A percentile compares a stretch with the other conserved stretches of the same genome.
These are phyloP conservation scores for Lepus townsendii DNA, from an alignment of 2,797 vertebrate genomes.

Conservation along the genomic window DNA sequence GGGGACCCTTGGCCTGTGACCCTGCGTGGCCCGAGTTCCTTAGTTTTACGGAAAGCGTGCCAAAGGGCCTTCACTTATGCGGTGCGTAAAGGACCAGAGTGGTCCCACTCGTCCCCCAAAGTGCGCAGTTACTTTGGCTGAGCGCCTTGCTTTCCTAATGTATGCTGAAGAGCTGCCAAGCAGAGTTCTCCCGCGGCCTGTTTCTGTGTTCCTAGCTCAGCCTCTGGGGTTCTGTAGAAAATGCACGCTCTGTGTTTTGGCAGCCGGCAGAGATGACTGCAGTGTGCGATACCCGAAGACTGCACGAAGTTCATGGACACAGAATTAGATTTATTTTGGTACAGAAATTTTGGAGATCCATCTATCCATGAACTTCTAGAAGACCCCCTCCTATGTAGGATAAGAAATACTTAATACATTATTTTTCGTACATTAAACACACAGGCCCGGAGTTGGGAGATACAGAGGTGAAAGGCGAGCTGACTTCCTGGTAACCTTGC, in stretches of 20 bases:
- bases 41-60: not conserved
- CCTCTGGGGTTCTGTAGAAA: not conserved
- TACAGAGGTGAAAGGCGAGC: not conserved
- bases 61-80: not conserved
- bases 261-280: not conserved
- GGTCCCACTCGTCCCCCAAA: not conserved
- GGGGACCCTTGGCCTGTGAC: not conserved
- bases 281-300: no score
- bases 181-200: not conserved
- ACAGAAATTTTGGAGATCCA: no score
- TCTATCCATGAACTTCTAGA: no score
- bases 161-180: not conserved
- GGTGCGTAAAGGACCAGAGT: not conserved
- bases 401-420: not conserved
- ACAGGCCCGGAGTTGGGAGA: not conserved
- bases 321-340: no score
- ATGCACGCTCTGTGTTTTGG: not conserved
- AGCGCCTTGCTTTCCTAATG: not conserved
- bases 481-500: not conserved
- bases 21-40: not conserved
- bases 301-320: no score
- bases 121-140: not conserved
- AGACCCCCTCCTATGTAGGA: no score
- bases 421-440: not conserved
- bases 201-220: not conserved